A percentile compares a stretch with the other conserved stretches of the same genome.
These are phyloP conservation scores for Glossosoma conforme DNA, from an alignment of 1,140 invertebrate species.

Conservation along the genomic window DNA sequence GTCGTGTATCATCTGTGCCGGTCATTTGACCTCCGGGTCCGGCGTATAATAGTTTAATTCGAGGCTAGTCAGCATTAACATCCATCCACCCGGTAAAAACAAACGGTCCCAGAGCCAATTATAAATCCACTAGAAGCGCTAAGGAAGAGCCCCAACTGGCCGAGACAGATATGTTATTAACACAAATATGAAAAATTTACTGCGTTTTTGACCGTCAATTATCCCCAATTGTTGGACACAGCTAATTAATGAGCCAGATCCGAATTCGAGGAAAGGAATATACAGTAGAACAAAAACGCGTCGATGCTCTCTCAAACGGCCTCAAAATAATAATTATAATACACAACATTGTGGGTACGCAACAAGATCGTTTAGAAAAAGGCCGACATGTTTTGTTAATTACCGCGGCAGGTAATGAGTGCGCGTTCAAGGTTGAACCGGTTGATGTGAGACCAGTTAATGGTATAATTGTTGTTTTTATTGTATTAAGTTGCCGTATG, in stretches of 20 bases:
- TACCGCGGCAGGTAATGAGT: too few species aligned
- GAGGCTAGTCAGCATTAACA: slow-evolving; percentile 7
- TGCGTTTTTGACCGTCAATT: slow-evolving; percentile 22
- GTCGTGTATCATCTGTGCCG: neutral
- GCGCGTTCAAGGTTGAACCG: too few species aligned
- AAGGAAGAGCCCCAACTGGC: slow-evolving; percentile 9
- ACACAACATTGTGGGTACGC: too few species aligned
- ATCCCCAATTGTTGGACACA: slow-evolving; percentile 23
- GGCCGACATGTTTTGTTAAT: too few species aligned
- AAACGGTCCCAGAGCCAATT: slow-evolving; percentile 12
- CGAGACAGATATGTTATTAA: slow-evolving; percentile 31
- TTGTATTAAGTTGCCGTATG: too few species aligned
- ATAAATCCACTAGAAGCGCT: slow-evolving; percentile 5
- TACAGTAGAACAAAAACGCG: too few species aligned
- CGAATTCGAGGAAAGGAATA: slow-evolving; percentile 2
- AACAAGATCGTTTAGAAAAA: too few species aligned
- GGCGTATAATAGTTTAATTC: slow-evolving; percentile 19
- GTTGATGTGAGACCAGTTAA: too few species aligned
- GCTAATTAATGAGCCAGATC: slow-evolving; percentile 28
- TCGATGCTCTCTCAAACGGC: too few species aligned
- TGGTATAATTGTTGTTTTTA: too few species aligned
- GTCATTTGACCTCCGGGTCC: slow-evolving; percentile 2
- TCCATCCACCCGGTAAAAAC: neutral
- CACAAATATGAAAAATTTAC: slow-evolving; percentile 31
- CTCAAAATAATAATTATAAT: too few species aligned